Percentiles rank a stretch among this genome's conserved stretches.
Evolutionary conservation across 2,888 invertebrate species (phyloP).

Genomic region (Herminia tarsipennalis): DNA sequence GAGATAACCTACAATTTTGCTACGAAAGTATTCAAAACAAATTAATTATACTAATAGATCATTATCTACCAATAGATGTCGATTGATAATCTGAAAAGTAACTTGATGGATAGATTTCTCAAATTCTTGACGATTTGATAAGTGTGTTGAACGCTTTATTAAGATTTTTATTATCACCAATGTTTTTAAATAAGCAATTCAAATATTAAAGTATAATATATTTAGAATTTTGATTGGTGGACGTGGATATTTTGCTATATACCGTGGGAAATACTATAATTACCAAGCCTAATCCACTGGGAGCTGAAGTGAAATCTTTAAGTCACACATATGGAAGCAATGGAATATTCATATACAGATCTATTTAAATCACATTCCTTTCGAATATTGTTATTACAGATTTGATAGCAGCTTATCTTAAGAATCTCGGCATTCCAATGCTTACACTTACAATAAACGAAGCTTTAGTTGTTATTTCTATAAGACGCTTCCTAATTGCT

Average conservation of each 20-base stretch:
- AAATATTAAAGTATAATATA: slow-evolving; percentile 14
- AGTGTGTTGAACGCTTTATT: slow-evolving; percentile 18
- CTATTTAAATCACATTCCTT: slow-evolving; percentile 9
- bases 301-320: slow-evolving; percentile 9
- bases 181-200: slow-evolving; percentile 39
- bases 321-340: background rate
- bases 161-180: slow-evolving; percentile 19
- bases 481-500: no score
- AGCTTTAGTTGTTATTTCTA: no score
- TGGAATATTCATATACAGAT: slow-evolving; percentile 2
- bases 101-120: slow-evolving; percentile 26
- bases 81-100: slow-evolving; percentile 25
- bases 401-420: background rate
- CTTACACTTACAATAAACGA: no score
- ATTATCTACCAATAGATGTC: slow-evolving; percentile 8
- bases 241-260: slow-evolving; percentile 16
- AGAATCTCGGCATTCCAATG: background rate
- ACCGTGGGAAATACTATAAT: slow-evolving; percentile 17
- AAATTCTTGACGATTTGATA: slow-evolving; percentile 19
- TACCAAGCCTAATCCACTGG: slow-evolving; percentile 14
- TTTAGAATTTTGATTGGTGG: slow-evolving; percentile 26
- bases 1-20: slow-evolving; percentile 14
- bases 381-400: background rate
- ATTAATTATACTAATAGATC: slow-evolving; percentile 17
- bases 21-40: slow-evolving; percentile 22